A percentile compares a stretch with the other conserved stretches of the same genome.
Conservation (phyloP, 2,888 invertebrate species). For the Xestobium rufovillosum region DNA sequence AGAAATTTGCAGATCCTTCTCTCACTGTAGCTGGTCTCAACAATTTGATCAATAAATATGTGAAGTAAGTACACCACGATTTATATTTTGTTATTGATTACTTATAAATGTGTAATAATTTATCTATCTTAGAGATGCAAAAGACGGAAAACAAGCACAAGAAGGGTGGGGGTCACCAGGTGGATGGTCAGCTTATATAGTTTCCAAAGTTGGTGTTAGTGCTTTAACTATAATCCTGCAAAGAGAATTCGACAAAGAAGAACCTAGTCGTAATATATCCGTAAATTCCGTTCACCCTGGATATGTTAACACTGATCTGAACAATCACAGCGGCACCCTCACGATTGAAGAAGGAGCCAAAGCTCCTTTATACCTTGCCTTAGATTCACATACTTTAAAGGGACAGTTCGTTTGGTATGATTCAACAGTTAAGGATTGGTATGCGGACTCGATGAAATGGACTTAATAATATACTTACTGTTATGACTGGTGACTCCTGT, state of each 20-base stretch:
- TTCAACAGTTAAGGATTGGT: slow-evolving; percentile 52
- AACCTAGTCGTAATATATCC: slow-evolving; percentile 51
- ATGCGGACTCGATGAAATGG: too few species aligned
- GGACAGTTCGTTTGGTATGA: slow-evolving; percentile 60
- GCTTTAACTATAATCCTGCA: slow-evolving; percentile 64
- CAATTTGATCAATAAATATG: slow-evolving; percentile 58
- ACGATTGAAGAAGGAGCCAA: slow-evolving; percentile 53
- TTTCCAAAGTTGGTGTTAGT: slow-evolving; percentile 67
- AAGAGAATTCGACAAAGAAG: slow-evolving; percentile 46
- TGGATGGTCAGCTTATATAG: slow-evolving; percentile 54
- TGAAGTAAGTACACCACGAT: slow-evolving; percentile 48
- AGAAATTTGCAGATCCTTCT: slow-evolving; percentile 47
- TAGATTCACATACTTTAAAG: slow-evolving; percentile 51
- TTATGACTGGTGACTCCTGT: too few species aligned
- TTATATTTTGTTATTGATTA: too few species aligned
- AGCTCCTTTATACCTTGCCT: slow-evolving; percentile 55
- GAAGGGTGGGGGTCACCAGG: slow-evolving; percentile 39
- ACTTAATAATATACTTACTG: too few species aligned
- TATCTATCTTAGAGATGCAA: slow-evolving; percentile 32
- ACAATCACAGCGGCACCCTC: slow-evolving; percentile 55
- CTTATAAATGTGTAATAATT: too few species aligned
- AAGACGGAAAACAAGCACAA: slow-evolving; percentile 26
- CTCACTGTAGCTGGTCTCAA: slow-evolving; percentile 55
- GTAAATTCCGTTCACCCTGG: slow-evolving; percentile 71
- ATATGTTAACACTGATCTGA: slow-evolving; percentile 72